Conservation (phyloP, 2,113 vertebrate genomes). For the Mionectes macconnelli region DNA sequence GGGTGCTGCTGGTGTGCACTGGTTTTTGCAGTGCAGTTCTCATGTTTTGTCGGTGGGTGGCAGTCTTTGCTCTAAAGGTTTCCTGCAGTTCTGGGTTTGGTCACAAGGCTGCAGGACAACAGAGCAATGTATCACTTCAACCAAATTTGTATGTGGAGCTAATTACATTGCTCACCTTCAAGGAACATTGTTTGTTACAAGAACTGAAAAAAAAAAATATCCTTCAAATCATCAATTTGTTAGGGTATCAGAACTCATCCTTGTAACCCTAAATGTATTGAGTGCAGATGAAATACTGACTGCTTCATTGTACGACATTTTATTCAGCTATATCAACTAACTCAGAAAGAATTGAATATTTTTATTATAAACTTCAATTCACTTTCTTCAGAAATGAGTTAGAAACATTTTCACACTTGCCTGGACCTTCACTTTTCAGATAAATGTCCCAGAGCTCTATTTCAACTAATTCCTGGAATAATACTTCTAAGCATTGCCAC, state of each 20-base stretch:
- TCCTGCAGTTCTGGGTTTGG: no score
- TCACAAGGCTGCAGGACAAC: not conserved
- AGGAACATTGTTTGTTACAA: not conserved
- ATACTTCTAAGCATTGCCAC: not conserved
- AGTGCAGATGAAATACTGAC: not conserved
- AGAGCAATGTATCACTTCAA: fast-evolving
- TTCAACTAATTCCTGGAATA: not conserved
- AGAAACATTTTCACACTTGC: not conserved
- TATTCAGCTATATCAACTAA: not conserved
- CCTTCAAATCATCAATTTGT: not conserved
- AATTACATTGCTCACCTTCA: not conserved
- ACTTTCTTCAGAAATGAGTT: not conserved
- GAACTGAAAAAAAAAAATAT: not conserved
- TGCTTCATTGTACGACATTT: not conserved
- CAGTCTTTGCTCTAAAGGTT: no score
- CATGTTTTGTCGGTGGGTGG: no score
- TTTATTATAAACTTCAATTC: not conserved
- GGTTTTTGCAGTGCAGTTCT: no score
- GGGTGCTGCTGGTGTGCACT: no score
- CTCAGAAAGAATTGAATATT: not conserved
- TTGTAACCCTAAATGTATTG: not conserved
- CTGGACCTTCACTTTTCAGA: not conserved
- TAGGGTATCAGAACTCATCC: not conserved
- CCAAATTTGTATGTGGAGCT: fast-evolving
- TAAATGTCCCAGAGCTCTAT: not conserved